Percentiles rank a stretch among this genome's conserved stretches.
Evolutionary conservation across 2,113 vertebrate species (phyloP).

Genomic region (Corythoichthys haematopterus): DNA sequence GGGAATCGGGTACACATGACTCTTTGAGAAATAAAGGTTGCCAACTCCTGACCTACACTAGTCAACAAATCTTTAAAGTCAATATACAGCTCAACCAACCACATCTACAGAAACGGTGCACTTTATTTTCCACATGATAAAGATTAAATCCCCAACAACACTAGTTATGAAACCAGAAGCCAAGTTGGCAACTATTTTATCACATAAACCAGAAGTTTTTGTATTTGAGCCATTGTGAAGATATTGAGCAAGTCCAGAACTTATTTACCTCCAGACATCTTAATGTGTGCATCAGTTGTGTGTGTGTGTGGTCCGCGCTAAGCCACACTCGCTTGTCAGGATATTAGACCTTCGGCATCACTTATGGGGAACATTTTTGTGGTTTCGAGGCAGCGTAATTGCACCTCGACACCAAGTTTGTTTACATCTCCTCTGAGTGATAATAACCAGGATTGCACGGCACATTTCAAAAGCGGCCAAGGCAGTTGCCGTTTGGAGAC

Average conservation of each 20-base stretch:
- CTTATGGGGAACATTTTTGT: slow-evolving; percentile 51
- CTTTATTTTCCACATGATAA: neutral
- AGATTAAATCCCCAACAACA: slow-evolving; percentile 3
- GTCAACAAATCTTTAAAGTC: neutral
- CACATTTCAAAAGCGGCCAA: slow-evolving; percentile 33
- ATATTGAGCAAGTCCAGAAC: slow-evolving; percentile 33
- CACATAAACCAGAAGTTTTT: slow-evolving; percentile 17
- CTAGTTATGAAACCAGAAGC: neutral
- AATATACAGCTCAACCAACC: neutral
- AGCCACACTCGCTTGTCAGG: slow-evolving; percentile 46
- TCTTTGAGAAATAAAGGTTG: too few relatives aligned
- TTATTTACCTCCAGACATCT: slow-evolving; percentile 57
- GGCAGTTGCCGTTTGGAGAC: slow-evolving; percentile 36
- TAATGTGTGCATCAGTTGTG: slow-evolving; percentile 46
- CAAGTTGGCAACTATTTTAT: slow-evolving; percentile 17
- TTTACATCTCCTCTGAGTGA: slow-evolving; percentile 54
- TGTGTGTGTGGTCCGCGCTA: slow-evolving; percentile 47
- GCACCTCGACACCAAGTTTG: slow-evolving; percentile 60
- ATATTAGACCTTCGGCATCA: slow-evolving; percentile 54
- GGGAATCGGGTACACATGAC: too few relatives aligned
- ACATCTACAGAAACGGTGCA: neutral
- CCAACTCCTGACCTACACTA: neutral
- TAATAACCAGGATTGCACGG: slow-evolving; percentile 52
- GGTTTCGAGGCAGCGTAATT: slow-evolving; percentile 59
- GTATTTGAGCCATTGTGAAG: slow-evolving; percentile 10